Percentiles rank a stretch among this genome's conserved stretches.
phyloP scores from a whole-genome alignment of 2,113 vertebrate species.

The Gambusia affinis region DNA sequence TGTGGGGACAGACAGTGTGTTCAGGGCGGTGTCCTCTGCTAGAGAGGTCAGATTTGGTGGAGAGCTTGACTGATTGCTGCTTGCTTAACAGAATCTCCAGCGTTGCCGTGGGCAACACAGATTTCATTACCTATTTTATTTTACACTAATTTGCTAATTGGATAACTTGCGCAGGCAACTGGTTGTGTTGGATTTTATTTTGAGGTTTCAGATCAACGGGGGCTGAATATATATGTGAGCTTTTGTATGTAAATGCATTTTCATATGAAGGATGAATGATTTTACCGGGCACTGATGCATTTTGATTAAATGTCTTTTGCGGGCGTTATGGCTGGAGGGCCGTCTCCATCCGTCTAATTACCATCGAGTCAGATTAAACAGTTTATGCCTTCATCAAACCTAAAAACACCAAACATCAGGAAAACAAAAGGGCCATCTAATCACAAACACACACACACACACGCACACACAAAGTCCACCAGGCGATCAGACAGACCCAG shows the following conservation, averaged over 20 bases:
- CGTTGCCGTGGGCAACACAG: too few relatives aligned
- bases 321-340: too few relatives aligned
- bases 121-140: too few relatives aligned
- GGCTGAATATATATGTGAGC: too few relatives aligned
- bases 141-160: too few relatives aligned
- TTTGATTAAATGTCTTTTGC: background rate
- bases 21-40: background rate
- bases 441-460: constrained; percentile 41
- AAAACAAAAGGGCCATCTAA: constrained; percentile 62
- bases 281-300: background rate
- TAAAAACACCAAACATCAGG: constrained; percentile 11
- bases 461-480: constrained; percentile 42
- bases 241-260: too few relatives aligned
- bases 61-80: background rate
- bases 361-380: background rate
- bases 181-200: too few relatives aligned
- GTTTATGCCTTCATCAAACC: constrained; percentile 15
- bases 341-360: background rate
- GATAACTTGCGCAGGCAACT: too few relatives aligned
- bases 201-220: too few relatives aligned
- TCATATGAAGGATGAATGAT: background rate
- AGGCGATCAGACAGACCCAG: constrained; percentile 36
- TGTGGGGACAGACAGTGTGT: too few relatives aligned
- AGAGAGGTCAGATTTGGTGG: background rate
- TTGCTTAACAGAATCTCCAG: too few relatives aligned